These are phyloP conservation scores for Diphyllodes magnificus DNA, from an alignment of 2,113 vertebrate genomes.

Conservation along the genomic window DNA sequence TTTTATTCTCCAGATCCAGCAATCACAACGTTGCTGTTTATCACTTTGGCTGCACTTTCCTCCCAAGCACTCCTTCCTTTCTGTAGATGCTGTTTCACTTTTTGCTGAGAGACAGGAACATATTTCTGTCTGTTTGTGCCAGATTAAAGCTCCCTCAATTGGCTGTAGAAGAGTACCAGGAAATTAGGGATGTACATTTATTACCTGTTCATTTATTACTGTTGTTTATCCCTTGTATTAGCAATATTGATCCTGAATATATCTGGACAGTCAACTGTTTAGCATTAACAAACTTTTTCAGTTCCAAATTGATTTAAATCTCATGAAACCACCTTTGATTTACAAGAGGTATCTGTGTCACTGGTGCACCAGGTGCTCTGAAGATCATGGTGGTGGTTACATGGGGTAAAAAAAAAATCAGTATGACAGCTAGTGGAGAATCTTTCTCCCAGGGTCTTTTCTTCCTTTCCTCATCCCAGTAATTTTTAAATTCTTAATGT, in stretches of 20 bases:
- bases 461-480: not conserved
- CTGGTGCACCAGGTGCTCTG: not conserved
- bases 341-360: not conserved
- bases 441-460: not conserved
- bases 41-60: not conserved
- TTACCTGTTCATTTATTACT: not conserved
- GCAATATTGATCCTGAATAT: not conserved
- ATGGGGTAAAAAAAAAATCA: not conserved
- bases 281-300: not conserved
- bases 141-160: not conserved
- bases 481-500: not conserved
- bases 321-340: not conserved
- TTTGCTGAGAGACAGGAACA: not conserved
- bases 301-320: not conserved
- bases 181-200: not conserved
- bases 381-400: not conserved
- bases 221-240: not conserved
- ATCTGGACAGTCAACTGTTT: not conserved
- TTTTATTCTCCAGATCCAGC: not conserved
- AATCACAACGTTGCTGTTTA: not conserved
- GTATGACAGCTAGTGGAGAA: not conserved
- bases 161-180: not conserved
- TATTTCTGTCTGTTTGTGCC: not conserved
- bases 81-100: not conserved
- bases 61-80: not conserved